A percentile compares a stretch with the other conserved stretches of the same genome.
Evolutionary conservation across 2,888 invertebrate species (phyloP).

Genomic region (Trachelus iudaicus): DNA sequence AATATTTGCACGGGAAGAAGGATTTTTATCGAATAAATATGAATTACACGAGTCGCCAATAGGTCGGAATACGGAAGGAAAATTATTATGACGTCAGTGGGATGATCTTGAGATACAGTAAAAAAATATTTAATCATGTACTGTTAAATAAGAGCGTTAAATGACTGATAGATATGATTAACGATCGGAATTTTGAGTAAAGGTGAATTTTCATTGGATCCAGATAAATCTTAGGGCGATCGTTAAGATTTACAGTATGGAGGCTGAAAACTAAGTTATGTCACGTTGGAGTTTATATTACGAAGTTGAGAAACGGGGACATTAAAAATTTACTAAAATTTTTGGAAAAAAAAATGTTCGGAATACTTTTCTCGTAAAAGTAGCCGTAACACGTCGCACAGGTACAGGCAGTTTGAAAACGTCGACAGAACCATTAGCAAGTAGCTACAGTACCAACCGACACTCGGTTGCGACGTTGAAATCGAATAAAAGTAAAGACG

Average conservation of each 20-base stretch:
- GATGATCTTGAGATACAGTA: too few relatives aligned
- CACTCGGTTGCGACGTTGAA: not conserved
- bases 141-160: too few relatives aligned
- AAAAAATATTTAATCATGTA: too few relatives aligned
- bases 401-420: not conserved
- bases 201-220: too few relatives aligned
- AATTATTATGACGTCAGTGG: not conserved
- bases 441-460: not conserved
- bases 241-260: too few relatives aligned
- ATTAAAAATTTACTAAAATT: not conserved
- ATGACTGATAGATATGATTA: too few relatives aligned
- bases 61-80: not conserved
- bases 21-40: not conserved
- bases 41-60: too few relatives aligned
- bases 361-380: not conserved
- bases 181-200: too few relatives aligned
- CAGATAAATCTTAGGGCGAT: too few relatives aligned
- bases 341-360: not conserved
- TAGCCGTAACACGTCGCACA: not conserved
- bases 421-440: not conserved
- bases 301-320: too few relatives aligned
- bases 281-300: too few relatives aligned
- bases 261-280: too few relatives aligned
- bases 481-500: slow-evolving; percentile 15
- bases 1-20: not conserved